Evolutionary conservation across 2,888 invertebrate species (phyloP), one percentile per base, ranked within the genome.

Genomic region (Tipula helvola): DNA sequence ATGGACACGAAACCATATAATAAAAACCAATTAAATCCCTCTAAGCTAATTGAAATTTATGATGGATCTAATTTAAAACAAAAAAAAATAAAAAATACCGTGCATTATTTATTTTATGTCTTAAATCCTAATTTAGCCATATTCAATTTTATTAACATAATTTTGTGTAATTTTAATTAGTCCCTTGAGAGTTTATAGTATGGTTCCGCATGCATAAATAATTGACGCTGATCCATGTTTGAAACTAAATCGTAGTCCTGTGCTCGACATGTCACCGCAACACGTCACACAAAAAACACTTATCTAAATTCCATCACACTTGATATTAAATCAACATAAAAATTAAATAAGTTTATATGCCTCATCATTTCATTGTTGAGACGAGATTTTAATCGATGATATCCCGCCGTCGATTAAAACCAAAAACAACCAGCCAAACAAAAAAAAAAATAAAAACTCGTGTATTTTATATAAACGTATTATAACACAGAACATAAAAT

Each of bases 1-100:
- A 71, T 71, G 71, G 71, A 28, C 71, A 71, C 71, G 71, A 71
- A 71, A 71, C 71, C 28, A 10, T 71, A 28, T 71, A 71, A 71
- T 71, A 71, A 84, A 84, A 84, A 84, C 41, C 84, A 84, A 84
- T 84, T 84, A 84, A 84, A 84, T 84, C 84, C 84, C 84, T 84
- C 39, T 84, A 84, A 84, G 39, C n/a, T 84, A 84, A 84, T 84
- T 84, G 84, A 84, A 84, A 84, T 84, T 84, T 84, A 84, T 84
- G 84, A 84, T 84, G n/a, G 39, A 84, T 84, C 84, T 84, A 84
- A 84, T 84, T 84, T 39, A 39, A 36, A 36, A 83, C 5, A 83
- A 83, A 52, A n/a, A 52, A 18, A 1, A 28, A n/a, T 16, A 57
- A 57, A 28, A 57, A 71, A 71, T 28, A 28, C 12, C 39, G 84